Evolutionary conservation across 2,888 invertebrate genomes (phyloP), one percentile per base, ranked within the genome.

Genomic region (Yponomeuta sedellus): DNA sequence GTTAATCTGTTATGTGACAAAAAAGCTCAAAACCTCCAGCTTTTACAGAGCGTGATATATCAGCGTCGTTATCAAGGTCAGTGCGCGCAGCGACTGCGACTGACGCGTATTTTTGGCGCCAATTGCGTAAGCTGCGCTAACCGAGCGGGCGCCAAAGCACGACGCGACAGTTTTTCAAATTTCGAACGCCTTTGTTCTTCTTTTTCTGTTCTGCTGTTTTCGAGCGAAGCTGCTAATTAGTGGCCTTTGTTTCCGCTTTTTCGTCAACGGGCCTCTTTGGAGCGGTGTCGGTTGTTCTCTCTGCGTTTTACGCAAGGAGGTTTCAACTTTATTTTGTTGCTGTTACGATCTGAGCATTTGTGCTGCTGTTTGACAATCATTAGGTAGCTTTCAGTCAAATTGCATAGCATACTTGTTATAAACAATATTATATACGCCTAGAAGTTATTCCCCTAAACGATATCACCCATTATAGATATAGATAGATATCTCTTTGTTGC

Each of bases 61-160:
- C 85, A 81, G 77, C 79, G 83, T 77, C 81, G 82, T 82, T 83
- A 79, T 75, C 86, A 88, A 88, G 87, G 88, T 82, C 86, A 76
- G 64, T 69, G 70, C 73, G 70, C 73, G 68, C 68, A 67, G 72
- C 71, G 72, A 66, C 70, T 71, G 70, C 70, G 69, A 70, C 34
- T 64, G 12, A 20, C 5, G 71, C 72, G 74, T 85, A 84, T 87
- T 85, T 82, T 75, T 69, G 75, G 78, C 70, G 72, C 69, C 66
- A 56, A 72, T 86, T 85, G 75, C 83, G 83, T 76, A 85, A 34
- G 34, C 34, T 34, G 34, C 34, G 34, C 34, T 34, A 34, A 85
- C 70, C 64, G 66, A 69, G 12, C 25, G 22, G 20, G 59, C 59
- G 22, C 59, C 59, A 25, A 59, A 20, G 25, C 71, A 69, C 70